These are phyloP conservation scores for Motacilla alba DNA, from an alignment of 2,113 vertebrate genomes.

Conservation along the genomic window DNA sequence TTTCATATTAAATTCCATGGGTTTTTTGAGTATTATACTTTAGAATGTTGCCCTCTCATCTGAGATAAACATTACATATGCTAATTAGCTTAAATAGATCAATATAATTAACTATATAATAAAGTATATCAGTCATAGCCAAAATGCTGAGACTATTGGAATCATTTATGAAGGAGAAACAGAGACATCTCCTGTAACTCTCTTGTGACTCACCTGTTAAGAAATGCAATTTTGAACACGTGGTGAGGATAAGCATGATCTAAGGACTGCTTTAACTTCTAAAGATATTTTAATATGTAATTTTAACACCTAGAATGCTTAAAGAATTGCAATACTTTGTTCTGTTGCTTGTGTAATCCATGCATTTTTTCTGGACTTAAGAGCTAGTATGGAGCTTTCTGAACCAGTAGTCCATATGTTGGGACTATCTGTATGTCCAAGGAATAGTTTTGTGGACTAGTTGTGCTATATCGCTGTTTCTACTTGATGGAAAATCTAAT, in stretches of 20 bases:
- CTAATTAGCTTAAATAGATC: neutral
- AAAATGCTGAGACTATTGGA: neutral
- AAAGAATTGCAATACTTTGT: neutral
- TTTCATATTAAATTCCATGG: neutral
- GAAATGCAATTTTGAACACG: neutral
- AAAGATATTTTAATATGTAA: neutral
- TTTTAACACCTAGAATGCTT: neutral
- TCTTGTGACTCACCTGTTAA: neutral
- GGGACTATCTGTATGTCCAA: neutral
- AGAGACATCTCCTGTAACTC: neutral
- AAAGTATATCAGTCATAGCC: neutral
- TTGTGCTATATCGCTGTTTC: neutral
- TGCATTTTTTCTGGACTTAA: neutral
- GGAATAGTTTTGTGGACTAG: neutral
- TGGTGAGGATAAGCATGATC: neutral
- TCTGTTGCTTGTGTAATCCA: neutral
- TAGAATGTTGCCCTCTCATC: neutral
- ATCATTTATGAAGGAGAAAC: neutral
- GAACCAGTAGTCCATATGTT: neutral
- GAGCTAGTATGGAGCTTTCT: neutral
- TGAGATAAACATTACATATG: neutral
- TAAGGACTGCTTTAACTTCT: neutral
- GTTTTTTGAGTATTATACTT: neutral
- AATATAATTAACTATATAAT: neutral
- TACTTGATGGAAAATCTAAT: neutral